A percentile compares a stretch with the other conserved stretches of the same genome.
phyloP scores from a whole-genome alignment of 2,888 invertebrate species.

The Temnothorax unifasciatus region DNA sequence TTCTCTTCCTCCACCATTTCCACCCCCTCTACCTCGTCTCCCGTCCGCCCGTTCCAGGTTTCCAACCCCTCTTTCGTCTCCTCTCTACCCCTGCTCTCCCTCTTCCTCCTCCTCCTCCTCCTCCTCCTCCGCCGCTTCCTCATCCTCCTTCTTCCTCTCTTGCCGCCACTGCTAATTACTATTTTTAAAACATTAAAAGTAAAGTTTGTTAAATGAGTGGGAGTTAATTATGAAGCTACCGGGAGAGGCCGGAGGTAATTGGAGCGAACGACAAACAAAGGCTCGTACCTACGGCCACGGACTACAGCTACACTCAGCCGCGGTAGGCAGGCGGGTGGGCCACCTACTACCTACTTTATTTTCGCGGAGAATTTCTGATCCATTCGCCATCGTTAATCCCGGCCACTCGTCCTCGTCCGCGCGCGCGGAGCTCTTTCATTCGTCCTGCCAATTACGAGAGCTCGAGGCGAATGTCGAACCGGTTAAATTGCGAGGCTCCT shows the following conservation, averaged over 20 bases:
- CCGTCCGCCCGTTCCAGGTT: slow-evolving; percentile 37
- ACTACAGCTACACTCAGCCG: slow-evolving; percentile 73
- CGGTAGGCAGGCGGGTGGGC: slow-evolving; percentile 53
- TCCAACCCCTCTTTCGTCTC: slow-evolving; percentile 59
- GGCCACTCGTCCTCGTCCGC: slow-evolving; percentile 79
- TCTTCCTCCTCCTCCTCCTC: slow-evolving; percentile 40
- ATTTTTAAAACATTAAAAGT: slow-evolving; percentile 86
- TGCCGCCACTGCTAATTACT: slow-evolving; percentile 85
- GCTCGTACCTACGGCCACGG: slow-evolving; percentile 77
- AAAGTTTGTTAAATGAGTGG: slow-evolving; percentile 86
- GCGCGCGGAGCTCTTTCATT: slow-evolving; percentile 81
- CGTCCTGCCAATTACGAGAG: slow-evolving; percentile 83
- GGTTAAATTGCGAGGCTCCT: slow-evolving; percentile 79
- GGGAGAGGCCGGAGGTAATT: slow-evolving; percentile 85
- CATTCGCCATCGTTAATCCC: slow-evolving; percentile 82
- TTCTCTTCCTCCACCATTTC: slow-evolving; percentile 56
- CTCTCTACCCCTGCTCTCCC: slow-evolving; percentile 50
- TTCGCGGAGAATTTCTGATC: slow-evolving; percentile 83
- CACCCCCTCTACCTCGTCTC: slow-evolving; percentile 52
- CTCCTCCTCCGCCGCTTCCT: slow-evolving; percentile 58
- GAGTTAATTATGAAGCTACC: slow-evolving; percentile 86
- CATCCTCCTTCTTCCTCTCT: slow-evolving; percentile 77
- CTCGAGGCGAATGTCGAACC: slow-evolving; percentile 79
- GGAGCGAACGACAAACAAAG: slow-evolving; percentile 86
- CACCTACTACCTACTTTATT: slow-evolving; percentile 79